Evolutionary conservation across 2,113 vertebrate genomes (phyloP), one percentile per base, ranked within the genome.

Genomic region (Grammomys surdaster): DNA sequence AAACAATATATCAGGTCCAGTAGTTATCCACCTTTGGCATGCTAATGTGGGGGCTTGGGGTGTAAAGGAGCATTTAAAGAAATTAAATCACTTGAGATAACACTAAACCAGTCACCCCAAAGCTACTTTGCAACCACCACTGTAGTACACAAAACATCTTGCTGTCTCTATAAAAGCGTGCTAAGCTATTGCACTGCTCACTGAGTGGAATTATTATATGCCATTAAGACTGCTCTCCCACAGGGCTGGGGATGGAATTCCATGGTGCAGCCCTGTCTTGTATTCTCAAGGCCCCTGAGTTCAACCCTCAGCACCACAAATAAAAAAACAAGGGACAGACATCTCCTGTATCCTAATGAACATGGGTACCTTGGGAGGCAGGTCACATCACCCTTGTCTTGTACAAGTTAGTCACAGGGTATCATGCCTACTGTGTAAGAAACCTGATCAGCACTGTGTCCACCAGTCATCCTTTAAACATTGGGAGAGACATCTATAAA

Each of bases 71-170:
- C 92, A 69, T 78, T 93, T 94, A 82, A 92, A 88, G 75, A 90
- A 95, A 92, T 86, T 90, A 95, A 95, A 46, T 89, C 63, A 82
- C 43, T 86, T 69, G 60, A 63, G 48, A 77, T 81, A 96, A 92
- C 54, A 78, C 46, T 73, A 82, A 94, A 63, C 36, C 51, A 82
- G 82, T 89, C 78, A 91, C 75, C 48, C 60, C 31, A 81, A 75
- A 69, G 31, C 80, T 60, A 31, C 89, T 73, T 90, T 60, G 33
- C 73, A 88, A 31, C 69, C n/a, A 88, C 75, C 26, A 36, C 73
- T 51, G 1, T 24, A 22, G 40, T 22, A 56, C 17, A 26, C 60
- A 88, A 77, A 36, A 22, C 13, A 20, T 58, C 16, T 85, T 17
- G 2, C 48, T n/a, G 9, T 94, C 85, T 58, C n/a, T 72, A 17